Evolutionary conservation across 1,140 invertebrate species (phyloP).

Genomic region (Babylonia areolata): DNA sequence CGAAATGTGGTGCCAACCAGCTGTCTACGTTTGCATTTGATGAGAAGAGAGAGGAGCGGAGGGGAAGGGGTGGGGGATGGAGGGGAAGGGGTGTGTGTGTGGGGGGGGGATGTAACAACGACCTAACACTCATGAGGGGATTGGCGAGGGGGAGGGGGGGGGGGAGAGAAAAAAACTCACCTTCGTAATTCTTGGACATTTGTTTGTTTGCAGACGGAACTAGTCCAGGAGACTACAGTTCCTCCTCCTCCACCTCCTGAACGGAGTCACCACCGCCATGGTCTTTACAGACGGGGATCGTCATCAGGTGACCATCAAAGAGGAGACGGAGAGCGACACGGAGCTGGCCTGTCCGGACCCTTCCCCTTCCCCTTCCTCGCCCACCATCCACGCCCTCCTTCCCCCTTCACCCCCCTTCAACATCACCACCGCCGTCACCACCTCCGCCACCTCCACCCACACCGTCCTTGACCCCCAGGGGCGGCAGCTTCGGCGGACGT

Average conservation of each 20-base stretch:
- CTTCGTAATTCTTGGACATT: too few species aligned
- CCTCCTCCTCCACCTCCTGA: not conserved
- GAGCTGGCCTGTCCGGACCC: not conserved
- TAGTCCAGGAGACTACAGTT: not conserved
- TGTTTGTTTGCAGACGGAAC: too few species aligned
- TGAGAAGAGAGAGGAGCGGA: too few species aligned
- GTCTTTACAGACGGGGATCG: not conserved
- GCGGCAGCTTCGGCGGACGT: too few species aligned
- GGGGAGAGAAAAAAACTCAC: too few species aligned
- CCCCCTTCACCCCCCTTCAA: not conserved
- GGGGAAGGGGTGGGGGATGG: too few species aligned
- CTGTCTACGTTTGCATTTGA: too few species aligned
- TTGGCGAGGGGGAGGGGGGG: too few species aligned
- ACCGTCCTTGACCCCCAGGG: not conserved
- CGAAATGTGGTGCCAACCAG: too few species aligned
- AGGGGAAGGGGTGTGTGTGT: too few species aligned
- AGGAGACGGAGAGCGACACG: not conserved
- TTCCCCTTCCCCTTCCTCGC: not conserved
- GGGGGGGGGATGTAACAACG: too few species aligned
- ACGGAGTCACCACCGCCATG: not conserved
- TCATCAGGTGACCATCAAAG: not conserved
- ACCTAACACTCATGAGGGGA: too few species aligned
- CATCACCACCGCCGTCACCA: not conserved
- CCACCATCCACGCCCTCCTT: not conserved
- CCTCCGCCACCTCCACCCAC: not conserved